Evolutionary conservation across 2,797 vertebrate species (phyloP).

Genomic region (Enteromius afrohamiltoni): DNA sequence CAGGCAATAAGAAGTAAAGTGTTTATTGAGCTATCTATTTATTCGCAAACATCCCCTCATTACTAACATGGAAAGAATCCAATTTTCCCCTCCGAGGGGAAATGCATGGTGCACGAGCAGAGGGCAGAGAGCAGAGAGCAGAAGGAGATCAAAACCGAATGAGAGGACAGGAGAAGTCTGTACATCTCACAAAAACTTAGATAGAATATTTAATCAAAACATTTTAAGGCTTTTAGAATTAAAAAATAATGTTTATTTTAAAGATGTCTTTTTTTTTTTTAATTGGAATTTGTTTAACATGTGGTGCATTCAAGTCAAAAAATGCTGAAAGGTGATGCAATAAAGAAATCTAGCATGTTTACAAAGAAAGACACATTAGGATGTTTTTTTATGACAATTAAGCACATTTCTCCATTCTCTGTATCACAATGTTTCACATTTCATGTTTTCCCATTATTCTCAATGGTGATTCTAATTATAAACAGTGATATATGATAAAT

Average conservation of each 20-base stretch:
- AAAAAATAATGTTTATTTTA: no score
- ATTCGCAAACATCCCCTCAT: slow-evolving; percentile 84
- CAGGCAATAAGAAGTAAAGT: slow-evolving; percentile 82
- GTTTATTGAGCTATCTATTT: slow-evolving; percentile 86
- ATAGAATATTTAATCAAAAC: neutral
- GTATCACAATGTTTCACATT: neutral
- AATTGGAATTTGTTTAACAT: neutral
- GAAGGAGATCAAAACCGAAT: neutral
- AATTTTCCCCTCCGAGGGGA: slow-evolving; percentile 73
- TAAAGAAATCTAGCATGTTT: neutral
- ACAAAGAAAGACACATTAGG: neutral
- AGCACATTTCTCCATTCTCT: neutral
- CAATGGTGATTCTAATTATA: slow-evolving; percentile 21
- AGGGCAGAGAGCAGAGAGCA: slow-evolving; percentile 24
- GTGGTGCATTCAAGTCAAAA: neutral
- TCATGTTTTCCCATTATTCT: neutral
- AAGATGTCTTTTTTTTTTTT: neutral
- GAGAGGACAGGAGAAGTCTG: slow-evolving; percentile 16
- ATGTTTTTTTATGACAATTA: neutral
- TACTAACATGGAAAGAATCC: slow-evolving; percentile 82
- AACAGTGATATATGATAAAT: neutral
- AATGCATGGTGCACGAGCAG: slow-evolving; percentile 42
- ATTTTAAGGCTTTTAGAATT: neutral
- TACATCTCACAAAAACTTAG: neutral
- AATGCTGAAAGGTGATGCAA: neutral